Evolutionary conservation across 2,113 vertebrate genomes (phyloP).

Genomic region (Pelvicachromis taeniatus): DNA sequence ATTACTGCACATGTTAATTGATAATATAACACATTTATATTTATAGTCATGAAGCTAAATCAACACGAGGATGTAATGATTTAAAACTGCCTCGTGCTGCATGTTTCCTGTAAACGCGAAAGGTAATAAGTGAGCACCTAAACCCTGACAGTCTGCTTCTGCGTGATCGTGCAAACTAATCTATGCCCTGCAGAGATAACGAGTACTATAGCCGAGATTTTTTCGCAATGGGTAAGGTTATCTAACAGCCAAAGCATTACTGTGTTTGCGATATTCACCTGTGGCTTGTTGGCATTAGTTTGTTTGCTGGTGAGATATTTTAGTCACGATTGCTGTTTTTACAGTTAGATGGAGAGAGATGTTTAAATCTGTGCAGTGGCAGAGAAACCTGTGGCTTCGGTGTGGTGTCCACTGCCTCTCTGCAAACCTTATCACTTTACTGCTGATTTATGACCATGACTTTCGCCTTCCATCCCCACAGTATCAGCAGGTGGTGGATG

Average conservation of each 20-base stretch:
- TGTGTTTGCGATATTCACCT: background rate
- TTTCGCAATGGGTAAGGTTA: background rate
- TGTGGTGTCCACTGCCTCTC: background rate
- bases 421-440: slow-evolving; percentile 25
- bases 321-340: background rate
- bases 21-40: background rate
- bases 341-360: background rate
- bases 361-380: background rate
- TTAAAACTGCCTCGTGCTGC: background rate
- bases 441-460: slow-evolving; percentile 40
- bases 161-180: slow-evolving; percentile 22
- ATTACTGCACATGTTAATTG: background rate
- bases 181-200: background rate
- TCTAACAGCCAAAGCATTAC: background rate
- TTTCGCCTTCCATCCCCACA: slow-evolving; percentile 24
- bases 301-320: background rate
- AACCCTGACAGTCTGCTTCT: background rate
- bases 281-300: background rate
- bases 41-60: background rate
- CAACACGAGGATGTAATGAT: background rate
- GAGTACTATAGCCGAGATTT: background rate
- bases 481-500: slow-evolving; percentile 54
- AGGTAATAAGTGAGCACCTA: background rate
- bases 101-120: background rate
- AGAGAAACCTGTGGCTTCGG: background rate